Evolutionary conservation across 1,140 invertebrate species (phyloP), one percentile per base, ranked within the genome.

Genomic region (Zaprionus gabonicus): DNA sequence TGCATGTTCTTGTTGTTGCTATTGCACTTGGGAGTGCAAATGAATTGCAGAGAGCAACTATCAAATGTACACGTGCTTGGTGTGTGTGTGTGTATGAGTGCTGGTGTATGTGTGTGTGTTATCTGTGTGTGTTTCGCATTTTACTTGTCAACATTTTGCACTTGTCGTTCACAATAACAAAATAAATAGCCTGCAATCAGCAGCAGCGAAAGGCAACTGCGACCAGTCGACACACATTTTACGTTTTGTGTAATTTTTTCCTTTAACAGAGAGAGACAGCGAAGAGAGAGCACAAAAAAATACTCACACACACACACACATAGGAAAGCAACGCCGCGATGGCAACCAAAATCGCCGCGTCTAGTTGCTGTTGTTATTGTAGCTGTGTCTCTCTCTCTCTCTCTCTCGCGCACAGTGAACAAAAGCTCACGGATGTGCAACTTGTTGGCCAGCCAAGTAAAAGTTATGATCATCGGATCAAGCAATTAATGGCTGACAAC

Each of bases 11-110:
- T 71, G 49, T 58, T 66, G 70, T 72, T 72, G 57, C 49, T 78
- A 60, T 67, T 87, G 85, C 85, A 80, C 85, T 90, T 88, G 79
- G 85, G 79, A 90, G 90, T 88, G 85, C 81, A 88, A 69, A 74
- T 73, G 57, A 80, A 77, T 86, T 76, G 73, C 68, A 46, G 77
- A 64, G 64, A 53, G 63, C 69, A 67, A 77, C 58, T 63, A 60
- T 27, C 46, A 53, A 13, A 53, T 6, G 57, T n/a, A 46, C 41
- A 46, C 41, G 41, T 46, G 38, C 10, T 1, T 6, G 4, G 4
- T 58, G 17, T 41, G 36, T 53, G 36, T 53, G 17, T 28, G 34
- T 57, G n/a, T 10, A n/a, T 58, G 20, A 20, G 20, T 20, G 20
- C 1, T 20, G 20, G 20, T 20, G 20, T 20, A 0, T 20, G 20